phyloP scores from a whole-genome alignment of 2,797 vertebrate species.

The Orestias chungarensis region DNA sequence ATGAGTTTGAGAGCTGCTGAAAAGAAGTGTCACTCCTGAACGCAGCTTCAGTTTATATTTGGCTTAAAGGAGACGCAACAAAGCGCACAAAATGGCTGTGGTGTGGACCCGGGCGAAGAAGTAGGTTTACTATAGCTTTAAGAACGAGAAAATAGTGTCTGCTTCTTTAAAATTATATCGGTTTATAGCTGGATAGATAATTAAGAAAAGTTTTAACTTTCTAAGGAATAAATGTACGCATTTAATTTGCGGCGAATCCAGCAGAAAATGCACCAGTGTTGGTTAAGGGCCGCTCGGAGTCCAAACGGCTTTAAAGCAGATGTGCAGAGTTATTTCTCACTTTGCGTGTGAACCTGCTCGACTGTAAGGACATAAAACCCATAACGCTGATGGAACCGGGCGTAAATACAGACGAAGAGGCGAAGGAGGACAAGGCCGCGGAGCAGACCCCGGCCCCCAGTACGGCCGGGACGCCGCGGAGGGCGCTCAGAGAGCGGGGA shows the following conservation, averaged over 20 bases:
- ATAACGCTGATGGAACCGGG: slow-evolving; percentile 75
- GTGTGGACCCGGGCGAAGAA: slow-evolving; percentile 63
- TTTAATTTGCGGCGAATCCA: slow-evolving; percentile 64
- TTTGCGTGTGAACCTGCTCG: slow-evolving; percentile 58
- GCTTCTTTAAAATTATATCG: slow-evolving; percentile 82
- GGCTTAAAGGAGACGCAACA: slow-evolving; percentile 89
- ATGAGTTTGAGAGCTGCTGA: slow-evolving; percentile 26
- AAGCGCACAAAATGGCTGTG: slow-evolving; percentile 77
- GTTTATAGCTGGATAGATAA: slow-evolving; percentile 75
- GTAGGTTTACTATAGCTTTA: slow-evolving; percentile 86
- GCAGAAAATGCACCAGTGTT: slow-evolving; percentile 75
- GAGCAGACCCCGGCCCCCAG: slow-evolving; percentile 74
- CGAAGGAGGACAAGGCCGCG: slow-evolving; percentile 75
- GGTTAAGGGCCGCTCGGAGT: slow-evolving; percentile 72
- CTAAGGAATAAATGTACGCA: slow-evolving; percentile 59
- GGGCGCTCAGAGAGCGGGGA: slow-evolving; percentile 74
- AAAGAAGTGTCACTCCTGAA: slow-evolving; percentile 34
- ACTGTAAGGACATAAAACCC: slow-evolving; percentile 36
- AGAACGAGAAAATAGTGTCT: slow-evolving; percentile 79
- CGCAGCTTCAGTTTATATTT: slow-evolving; percentile 69
- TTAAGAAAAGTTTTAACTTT: slow-evolving; percentile 76
- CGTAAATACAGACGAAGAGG: slow-evolving; percentile 71
- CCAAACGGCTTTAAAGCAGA: slow-evolving; percentile 67
- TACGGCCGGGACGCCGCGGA: slow-evolving; percentile 65
- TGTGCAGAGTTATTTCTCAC: slow-evolving; percentile 48